Conservation (phyloP, 2,113 vertebrate species). For the Dendropsophus ebraccatus region DNA sequence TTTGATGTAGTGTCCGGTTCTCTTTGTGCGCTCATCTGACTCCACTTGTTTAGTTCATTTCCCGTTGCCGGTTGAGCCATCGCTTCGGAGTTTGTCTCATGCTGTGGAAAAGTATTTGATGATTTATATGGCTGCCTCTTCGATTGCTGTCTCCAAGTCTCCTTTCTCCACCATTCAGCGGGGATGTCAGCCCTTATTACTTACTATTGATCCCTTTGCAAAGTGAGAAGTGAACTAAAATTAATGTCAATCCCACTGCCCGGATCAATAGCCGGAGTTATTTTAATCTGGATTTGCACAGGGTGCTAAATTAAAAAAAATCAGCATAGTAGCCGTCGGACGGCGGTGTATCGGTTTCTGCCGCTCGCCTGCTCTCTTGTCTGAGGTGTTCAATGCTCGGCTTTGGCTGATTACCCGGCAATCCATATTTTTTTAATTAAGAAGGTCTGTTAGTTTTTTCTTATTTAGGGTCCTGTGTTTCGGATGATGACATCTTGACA, state of each 20-base stretch:
- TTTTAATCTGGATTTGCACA: slow-evolving; percentile 91
- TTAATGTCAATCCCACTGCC: slow-evolving; percentile 97
- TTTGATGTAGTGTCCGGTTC: not conserved
- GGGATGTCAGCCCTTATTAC: slow-evolving; percentile 96
- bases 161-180: slow-evolving; percentile 86
- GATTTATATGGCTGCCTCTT: slow-evolving; percentile 92
- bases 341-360: slow-evolving; percentile 75
- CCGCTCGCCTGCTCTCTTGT: slow-evolving; percentile 67
- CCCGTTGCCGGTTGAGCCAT: slow-evolving; percentile 81
- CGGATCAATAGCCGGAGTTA: slow-evolving; percentile 92
- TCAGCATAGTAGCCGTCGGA: slow-evolving; percentile 80
- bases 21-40: slow-evolving; percentile 70
- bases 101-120: slow-evolving; percentile 87
- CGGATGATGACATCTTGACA: slow-evolving; percentile 86
- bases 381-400: slow-evolving; percentile 69
- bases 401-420: slow-evolving; percentile 75
- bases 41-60: slow-evolving; percentile 80
- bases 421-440: slow-evolving; percentile 89
- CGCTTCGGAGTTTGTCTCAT: slow-evolving; percentile 83
- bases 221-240: slow-evolving; percentile 98
- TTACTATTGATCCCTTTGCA: slow-evolving; percentile 96
- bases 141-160: slow-evolving; percentile 87
- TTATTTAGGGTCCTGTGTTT: slow-evolving; percentile 84
- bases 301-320: slow-evolving; percentile 88
- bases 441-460: slow-evolving; percentile 81